These are phyloP conservation scores for Candidula unifasciata DNA, from an alignment of 2,888 invertebrate species.

Conservation along the genomic window DNA sequence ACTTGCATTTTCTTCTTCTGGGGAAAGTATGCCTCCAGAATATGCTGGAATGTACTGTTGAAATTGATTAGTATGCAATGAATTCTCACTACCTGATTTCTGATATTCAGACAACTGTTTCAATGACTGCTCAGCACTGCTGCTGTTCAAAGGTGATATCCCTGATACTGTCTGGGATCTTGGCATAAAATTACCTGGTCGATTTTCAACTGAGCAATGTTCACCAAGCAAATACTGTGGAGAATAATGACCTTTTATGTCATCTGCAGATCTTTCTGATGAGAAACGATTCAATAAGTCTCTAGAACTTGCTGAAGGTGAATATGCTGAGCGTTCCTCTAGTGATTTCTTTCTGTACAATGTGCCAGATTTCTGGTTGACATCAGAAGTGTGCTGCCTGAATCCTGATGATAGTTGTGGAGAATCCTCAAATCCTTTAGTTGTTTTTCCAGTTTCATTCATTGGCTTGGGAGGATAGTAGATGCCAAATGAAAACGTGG, in stretches of 20 bases:
- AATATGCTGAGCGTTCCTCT: conserved; percentile 35
- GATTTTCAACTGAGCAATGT: conserved; percentile 32
- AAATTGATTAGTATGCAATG: conserved; percentile 6
- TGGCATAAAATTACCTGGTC: conserved; percentile 43
- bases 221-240: conserved; percentile 37
- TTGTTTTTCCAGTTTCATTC: conserved; percentile 26
- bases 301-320: conserved; percentile 43
- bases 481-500: conserved; percentile 70
- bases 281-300: conserved; percentile 47
- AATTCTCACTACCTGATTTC: conserved; percentile 27
- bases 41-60: conserved; percentile 35
- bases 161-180: conserved; percentile 53
- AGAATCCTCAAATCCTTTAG: conserved; percentile 27
- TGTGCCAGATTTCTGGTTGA: background rate
- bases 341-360: conserved; percentile 13
- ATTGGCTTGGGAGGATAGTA: conserved; percentile 64
- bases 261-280: conserved; percentile 43
- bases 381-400: conserved; percentile 24
- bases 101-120: conserved; percentile 21
- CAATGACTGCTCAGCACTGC: background rate
- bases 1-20: conserved; percentile 20
- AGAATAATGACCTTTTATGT: conserved; percentile 37
- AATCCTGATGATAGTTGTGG: background rate
- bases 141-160: conserved; percentile 40
- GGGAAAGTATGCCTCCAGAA: background rate